Base-by-base conservation (phyloP, 2,888 invertebrate species). In the Scaptomyza reducta region DNA sequence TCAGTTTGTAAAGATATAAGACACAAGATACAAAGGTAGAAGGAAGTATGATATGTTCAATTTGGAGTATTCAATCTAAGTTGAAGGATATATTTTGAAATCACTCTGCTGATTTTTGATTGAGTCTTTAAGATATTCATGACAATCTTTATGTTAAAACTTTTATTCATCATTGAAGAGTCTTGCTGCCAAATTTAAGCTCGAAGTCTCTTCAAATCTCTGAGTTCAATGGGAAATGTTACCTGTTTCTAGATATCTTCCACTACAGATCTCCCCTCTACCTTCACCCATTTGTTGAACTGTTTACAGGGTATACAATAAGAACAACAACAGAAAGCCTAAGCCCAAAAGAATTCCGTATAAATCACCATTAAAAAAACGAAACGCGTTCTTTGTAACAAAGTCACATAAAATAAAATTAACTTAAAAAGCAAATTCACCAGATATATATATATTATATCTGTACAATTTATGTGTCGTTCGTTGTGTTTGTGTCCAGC, bases 351-450 rank as follows among this genome's bases (percentile, higher is more conserved):
- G n/a, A 42, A 29, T 29, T 61, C 41, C 31, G 49, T 77, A 84
- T 85, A 85, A 88, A 85, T 85, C 85, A 85, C 85, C 85, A 88
- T 85, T 85, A 85, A 87, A 88, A 84, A 85, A 76, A 74, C 69
- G 58, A 49, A 72, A 58, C 81, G 79, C 85, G 87, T 74, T 67
- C 38, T 38, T 13, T 45, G 51, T 58, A 67, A 51, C 41, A 49
- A 40, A 46, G 59, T 76, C 81, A 88, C 90, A 91, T 91, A 90
- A 91, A 90, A 90, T 89, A 88, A 91, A 91, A 91, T 91, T 90
- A 91, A 90, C 90, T 91, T 90, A 89, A 91, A 90, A 90, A 86
- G 76, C 77, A 87, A 89, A 90, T 90, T 89, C 89, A 83, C 70
- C 40, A 55, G 58, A 50, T 70, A 40, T 63, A 40, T 51, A 14